phyloP scores from a whole-genome alignment of 2,113 vertebrate genomes.

The Heterotis niloticus region DNA sequence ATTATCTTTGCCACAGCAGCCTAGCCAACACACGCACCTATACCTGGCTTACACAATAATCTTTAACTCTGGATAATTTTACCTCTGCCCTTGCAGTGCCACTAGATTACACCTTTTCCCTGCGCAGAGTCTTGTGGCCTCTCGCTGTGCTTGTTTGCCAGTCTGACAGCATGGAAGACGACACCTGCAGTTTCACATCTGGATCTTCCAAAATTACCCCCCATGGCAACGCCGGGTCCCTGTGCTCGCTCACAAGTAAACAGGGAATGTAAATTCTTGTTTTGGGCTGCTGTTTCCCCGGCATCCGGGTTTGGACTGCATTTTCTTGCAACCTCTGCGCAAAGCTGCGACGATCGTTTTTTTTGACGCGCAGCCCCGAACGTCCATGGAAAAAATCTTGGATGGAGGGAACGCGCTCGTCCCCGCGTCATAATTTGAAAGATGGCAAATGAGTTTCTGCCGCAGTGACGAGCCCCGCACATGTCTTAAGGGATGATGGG shows the following conservation, averaged over 20 bases:
- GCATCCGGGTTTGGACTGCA: too few species aligned
- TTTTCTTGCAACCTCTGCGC: too few species aligned
- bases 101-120: slow-evolving; percentile 53
- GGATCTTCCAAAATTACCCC: slow-evolving; percentile 31
- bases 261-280: neutral
- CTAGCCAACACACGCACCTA: slow-evolving; percentile 44
- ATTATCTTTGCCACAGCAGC: slow-evolving; percentile 48
- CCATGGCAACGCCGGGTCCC: neutral
- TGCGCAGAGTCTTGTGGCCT: slow-evolving; percentile 39
- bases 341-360: too few species aligned
- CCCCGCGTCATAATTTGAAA: too few species aligned
- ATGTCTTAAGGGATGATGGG: too few species aligned
- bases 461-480: too few species aligned
- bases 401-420: too few species aligned
- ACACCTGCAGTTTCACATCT: slow-evolving; percentile 48
- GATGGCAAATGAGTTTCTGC: too few species aligned
- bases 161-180: slow-evolving; percentile 36
- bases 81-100: slow-evolving; percentile 41
- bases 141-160: slow-evolving; percentile 11
- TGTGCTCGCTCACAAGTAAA: neutral
- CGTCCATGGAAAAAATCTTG: too few species aligned
- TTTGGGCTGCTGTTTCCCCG: neutral
- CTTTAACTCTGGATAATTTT: slow-evolving; percentile 55
- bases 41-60: slow-evolving; percentile 50
- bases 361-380: too few species aligned